phyloP scores from a whole-genome alignment of 2,888 invertebrate genomes.

The Eurois occulta region DNA sequence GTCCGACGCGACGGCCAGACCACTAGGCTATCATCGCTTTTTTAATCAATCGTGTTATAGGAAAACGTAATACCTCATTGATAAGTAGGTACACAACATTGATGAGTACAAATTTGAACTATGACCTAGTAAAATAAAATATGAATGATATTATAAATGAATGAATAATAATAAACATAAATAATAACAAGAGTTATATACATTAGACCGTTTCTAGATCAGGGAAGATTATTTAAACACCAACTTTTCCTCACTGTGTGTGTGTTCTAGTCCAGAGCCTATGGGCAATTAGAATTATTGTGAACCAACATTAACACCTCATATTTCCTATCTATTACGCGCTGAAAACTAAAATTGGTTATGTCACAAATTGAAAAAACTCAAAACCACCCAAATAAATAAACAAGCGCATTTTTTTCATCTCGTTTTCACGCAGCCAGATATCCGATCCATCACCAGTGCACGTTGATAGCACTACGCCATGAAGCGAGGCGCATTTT shows the following conservation, averaged over 20 bases:
- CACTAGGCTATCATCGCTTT: no score
- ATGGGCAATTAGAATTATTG: neutral
- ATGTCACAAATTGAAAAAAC: neutral
- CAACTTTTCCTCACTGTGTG: neutral
- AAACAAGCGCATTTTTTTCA: neutral
- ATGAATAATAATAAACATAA: no score
- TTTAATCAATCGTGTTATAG: no score
- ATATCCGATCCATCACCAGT: slow-evolving; percentile 21
- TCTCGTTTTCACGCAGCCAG: neutral
- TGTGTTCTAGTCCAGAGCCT: neutral
- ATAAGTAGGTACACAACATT: no score
- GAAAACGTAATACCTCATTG: no score
- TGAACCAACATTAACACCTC: neutral
- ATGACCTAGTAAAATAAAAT: neutral
- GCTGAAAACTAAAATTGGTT: no score
- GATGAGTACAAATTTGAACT: no score
- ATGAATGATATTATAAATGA: no score
- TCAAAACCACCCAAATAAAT: no score
- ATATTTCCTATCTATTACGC: no score
- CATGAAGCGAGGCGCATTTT: neutral
- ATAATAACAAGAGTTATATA: no score
- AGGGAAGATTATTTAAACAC: neutral
- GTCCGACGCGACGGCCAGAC: no score
- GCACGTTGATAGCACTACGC: slow-evolving; percentile 10
- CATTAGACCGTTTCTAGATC: neutral